phyloP scores from a whole-genome alignment of 2,113 vertebrate genomes.

The Paramisgurnus dabryanus region DNA sequence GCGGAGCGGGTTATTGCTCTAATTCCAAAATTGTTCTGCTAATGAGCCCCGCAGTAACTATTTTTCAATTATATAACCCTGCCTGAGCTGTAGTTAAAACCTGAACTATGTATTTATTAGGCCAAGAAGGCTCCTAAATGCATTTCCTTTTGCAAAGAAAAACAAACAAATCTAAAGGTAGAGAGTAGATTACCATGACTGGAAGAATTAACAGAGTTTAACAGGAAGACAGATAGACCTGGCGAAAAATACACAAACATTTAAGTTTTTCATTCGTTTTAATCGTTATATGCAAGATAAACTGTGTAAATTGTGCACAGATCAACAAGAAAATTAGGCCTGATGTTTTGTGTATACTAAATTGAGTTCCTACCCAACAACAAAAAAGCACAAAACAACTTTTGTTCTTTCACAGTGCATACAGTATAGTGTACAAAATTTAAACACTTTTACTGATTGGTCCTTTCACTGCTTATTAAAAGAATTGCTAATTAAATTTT shows the following conservation, averaged over 20 bases:
- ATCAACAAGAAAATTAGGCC: not conserved
- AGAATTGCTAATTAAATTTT: not conserved
- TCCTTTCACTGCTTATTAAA: not conserved
- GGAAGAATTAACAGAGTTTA: not conserved
- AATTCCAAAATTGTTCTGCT: slow-evolving; percentile 43
- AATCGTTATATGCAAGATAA: not conserved
- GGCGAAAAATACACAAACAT: not conserved
- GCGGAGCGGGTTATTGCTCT: slow-evolving; percentile 29
- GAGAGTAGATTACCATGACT: not conserved
- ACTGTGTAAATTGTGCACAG: not conserved
- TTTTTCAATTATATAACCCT: slow-evolving; percentile 36
- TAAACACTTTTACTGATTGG: too few relatives aligned
- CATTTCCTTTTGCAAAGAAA: slow-evolving; percentile 12
- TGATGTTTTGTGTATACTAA: not conserved
- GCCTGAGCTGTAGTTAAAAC: slow-evolving; percentile 18
- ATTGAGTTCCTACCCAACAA: too few relatives aligned
- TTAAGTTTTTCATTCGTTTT: not conserved
- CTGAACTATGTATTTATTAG: slow-evolving; percentile 28
- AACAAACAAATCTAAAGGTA: slow-evolving; percentile 5
- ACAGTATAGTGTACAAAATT: not conserved
- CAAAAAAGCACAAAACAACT: not conserved
- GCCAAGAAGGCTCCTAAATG: slow-evolving; percentile 1
- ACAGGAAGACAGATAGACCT: not conserved
- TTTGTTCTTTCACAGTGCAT: not conserved
- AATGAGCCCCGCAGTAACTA: slow-evolving; percentile 52